These are phyloP conservation scores for Drosophila greeni DNA, from an alignment of 2,888 invertebrate species.

Conservation along the genomic window DNA sequence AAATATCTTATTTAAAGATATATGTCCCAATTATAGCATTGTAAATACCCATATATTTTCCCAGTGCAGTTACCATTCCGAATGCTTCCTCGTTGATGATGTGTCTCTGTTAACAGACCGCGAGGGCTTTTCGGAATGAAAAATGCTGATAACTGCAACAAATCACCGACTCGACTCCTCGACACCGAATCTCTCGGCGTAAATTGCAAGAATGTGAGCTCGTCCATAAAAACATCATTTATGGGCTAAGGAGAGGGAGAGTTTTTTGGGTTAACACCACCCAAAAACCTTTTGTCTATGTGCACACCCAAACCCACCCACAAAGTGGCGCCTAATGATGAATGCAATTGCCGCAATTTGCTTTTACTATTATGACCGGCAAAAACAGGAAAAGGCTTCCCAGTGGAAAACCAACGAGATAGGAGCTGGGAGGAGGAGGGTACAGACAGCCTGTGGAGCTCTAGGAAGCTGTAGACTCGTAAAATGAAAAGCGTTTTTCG, in stretches of 20 bases:
- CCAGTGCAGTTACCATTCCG: constrained; percentile 12
- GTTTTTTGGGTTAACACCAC: constrained; percentile 18
- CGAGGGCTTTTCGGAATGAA: constrained; percentile 60
- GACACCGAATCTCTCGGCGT: constrained; percentile 31
- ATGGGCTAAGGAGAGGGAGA: constrained; percentile 40
- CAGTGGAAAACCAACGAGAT: constrained; percentile 5
- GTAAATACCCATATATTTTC: background rate
- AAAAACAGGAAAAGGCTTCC: constrained; percentile 28
- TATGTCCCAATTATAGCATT: no score
- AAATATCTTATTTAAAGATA: no score
- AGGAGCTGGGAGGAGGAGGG: background rate
- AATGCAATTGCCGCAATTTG: constrained; percentile 71
- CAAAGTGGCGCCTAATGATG: constrained; percentile 59
- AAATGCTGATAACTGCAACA: constrained; percentile 70
- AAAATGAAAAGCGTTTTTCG: constrained; percentile 46
- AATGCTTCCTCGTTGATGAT: constrained; percentile 48
- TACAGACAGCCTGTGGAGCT: background rate
- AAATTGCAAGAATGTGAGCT: constrained; percentile 64
- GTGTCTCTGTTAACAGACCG: constrained; percentile 48
- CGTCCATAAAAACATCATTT: constrained; percentile 68
- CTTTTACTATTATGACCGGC: constrained; percentile 62
- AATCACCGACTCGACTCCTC: constrained; percentile 49
- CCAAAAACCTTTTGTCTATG: constrained; percentile 29
- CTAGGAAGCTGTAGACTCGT: constrained; percentile 38
- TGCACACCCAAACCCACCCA: constrained; percentile 27